phyloP scores from a whole-genome alignment of 2,797 vertebrate species.

The Tympanoctomys barrerae region DNA sequence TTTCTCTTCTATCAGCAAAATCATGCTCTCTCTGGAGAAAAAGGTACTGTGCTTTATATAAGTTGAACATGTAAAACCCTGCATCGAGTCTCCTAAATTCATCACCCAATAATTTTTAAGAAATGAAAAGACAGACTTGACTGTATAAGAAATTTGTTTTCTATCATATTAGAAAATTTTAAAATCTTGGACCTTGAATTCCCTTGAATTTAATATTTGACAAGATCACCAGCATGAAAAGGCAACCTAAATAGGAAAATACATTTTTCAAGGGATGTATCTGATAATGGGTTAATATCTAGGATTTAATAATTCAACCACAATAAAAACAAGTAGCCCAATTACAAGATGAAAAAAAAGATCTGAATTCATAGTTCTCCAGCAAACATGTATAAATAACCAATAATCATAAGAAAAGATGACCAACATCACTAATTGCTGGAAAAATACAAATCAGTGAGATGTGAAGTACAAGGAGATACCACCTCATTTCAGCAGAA shows the following conservation, averaged over 20 bases:
- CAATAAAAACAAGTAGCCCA: background rate
- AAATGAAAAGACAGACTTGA: conserved; percentile 6
- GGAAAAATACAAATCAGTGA: conserved; percentile 28
- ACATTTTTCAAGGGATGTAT: background rate
- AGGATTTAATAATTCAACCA: background rate
- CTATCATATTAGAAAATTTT: background rate
- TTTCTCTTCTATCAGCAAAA: conserved; percentile 32
- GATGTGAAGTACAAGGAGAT: background rate
- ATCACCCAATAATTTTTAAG: background rate
- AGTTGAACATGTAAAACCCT: conserved; percentile 5
- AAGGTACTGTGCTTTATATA: background rate
- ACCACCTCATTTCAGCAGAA: background rate
- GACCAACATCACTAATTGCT: background rate
- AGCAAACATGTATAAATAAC: background rate
- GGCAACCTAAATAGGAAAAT: conserved; percentile 4
- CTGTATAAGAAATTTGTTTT: conserved; percentile 28
- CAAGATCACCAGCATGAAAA: conserved; percentile 17
- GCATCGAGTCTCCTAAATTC: background rate
- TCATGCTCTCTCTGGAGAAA: background rate
- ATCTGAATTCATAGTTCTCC: background rate
- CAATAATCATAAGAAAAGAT: background rate
- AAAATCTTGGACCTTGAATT: background rate
- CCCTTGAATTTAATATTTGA: conserved; percentile 1
- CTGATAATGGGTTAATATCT: background rate
- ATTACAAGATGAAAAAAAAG: background rate